phyloP scores from a whole-genome alignment of 2,113 vertebrate species.

The Ovibos moschatus region DNA sequence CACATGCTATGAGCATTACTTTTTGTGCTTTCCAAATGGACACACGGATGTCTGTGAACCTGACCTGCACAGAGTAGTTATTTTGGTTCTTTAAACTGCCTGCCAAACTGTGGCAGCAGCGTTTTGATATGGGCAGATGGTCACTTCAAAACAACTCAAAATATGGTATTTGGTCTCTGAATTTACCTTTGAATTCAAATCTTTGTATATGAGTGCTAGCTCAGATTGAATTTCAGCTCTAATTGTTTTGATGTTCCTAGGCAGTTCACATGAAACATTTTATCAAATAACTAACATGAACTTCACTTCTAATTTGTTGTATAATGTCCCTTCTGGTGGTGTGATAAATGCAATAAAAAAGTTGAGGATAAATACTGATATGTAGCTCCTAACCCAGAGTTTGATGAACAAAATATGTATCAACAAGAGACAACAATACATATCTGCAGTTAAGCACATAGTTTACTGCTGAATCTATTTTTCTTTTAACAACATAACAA shows the following conservation, averaged over 20 bases:
- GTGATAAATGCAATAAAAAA: neutral
- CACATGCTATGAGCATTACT: neutral
- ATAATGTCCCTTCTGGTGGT: neutral
- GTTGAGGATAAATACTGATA: neutral
- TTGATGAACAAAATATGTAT: neutral
- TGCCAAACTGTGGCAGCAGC: neutral
- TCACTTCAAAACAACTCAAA: conserved; percentile 37
- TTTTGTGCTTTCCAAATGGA: neutral
- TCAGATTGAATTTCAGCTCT: conserved; percentile 11
- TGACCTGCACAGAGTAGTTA: neutral
- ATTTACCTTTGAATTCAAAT: neutral
- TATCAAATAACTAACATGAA: neutral
- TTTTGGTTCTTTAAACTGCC: conserved; percentile 15
- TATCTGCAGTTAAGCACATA: neutral
- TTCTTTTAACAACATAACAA: neutral
- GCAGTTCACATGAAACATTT: neutral
- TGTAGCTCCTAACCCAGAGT: neutral
- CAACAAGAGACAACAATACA: neutral
- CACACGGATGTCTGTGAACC: neutral
- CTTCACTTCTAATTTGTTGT: neutral
- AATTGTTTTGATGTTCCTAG: neutral
- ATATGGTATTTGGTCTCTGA: neutral
- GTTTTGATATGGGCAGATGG: conserved; percentile 26
- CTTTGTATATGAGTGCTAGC: neutral
- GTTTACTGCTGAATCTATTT: neutral